Base-by-base conservation (phyloP, 2,797 vertebrate genomes). In the Arctocebus calabarensis region DNA sequence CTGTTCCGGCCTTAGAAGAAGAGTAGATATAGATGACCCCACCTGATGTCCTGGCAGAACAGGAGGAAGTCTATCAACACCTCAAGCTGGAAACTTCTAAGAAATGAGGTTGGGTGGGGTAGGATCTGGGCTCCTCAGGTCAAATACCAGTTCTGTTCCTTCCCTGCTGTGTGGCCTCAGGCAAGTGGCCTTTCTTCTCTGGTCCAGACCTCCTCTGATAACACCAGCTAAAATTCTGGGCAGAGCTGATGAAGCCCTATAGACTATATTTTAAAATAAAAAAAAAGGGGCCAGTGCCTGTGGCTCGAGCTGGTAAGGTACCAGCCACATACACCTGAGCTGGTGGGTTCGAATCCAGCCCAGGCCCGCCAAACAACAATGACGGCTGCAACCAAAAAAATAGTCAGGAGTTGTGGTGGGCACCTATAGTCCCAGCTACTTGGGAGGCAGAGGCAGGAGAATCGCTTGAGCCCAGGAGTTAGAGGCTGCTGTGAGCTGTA, bases 21-120 rank as follows among this genome's bases (percentile, higher is more conserved):
- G 74, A 27, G 43, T 3, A 4, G 20, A 25, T 6, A 0, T 7
- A 48, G 45, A 2, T 61, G 45, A 37, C 7, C 3, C 14, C 0
- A 0, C 68, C 59, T 5, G 0, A 6, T 0, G 16, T 25, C 75
- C 90, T 0, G 71, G 12, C 48, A 4, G 40, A 55, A 59, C 14
- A 7, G 7, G 64, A 87, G 48, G 14, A 59, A 34, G 62, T 14
- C 57, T 2, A 32, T n/a, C 13, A 40, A 29, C 14, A 57, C n/a
- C 40, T 55, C 8, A 13, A n/a, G 74, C 23, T 29, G 70, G 32
- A 12, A 61, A 40, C 23, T 32, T 74, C 70, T 48, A 43, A 70
- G 59, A 84, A 92, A 71, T 11, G n/a, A 55, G 34, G 52, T 6
- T 7, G 14, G 5, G 7, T 52, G 48, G 68, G 12, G 66, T 74